Evolutionary conservation across 2,888 invertebrate genomes (phyloP).

Genomic region (Hypomecis punctinalis): DNA sequence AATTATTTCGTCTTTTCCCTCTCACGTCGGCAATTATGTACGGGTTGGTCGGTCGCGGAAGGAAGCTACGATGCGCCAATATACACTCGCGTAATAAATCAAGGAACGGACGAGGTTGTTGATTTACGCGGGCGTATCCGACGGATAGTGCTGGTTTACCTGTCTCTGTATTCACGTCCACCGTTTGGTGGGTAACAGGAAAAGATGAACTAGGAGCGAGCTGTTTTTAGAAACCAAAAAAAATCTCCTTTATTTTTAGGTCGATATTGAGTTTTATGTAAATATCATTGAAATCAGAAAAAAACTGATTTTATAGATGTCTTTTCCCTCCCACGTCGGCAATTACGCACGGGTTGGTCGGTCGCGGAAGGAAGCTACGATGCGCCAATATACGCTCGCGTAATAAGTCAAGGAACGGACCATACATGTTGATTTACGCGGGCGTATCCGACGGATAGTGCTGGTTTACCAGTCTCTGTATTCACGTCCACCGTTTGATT

Average conservation of each 20-base stretch:
- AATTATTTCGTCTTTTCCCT: slow-evolving; percentile 67
- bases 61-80: slow-evolving; percentile 66
- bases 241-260: too few species aligned
- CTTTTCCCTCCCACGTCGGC: slow-evolving; percentile 60
- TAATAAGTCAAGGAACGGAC: slow-evolving; percentile 65
- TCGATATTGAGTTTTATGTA: too few species aligned
- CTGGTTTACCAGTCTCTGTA: slow-evolving; percentile 42
- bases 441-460: slow-evolving; percentile 50
- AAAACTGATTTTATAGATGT: too few species aligned
- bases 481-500: not conserved
- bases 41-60: slow-evolving; percentile 60
- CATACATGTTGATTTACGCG: slow-evolving; percentile 67
- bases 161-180: slow-evolving; percentile 12
- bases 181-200: too few species aligned
- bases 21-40: slow-evolving; percentile 65
- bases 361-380: slow-evolving; percentile 64
- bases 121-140: slow-evolving; percentile 60
- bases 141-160: slow-evolving; percentile 54
- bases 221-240: too few species aligned
- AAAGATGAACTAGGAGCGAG: too few species aligned
- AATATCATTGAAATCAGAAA: too few species aligned
- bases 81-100: slow-evolving; percentile 67
- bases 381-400: slow-evolving; percentile 65
- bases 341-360: slow-evolving; percentile 63
- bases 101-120: slow-evolving; percentile 59